phyloP scores from a whole-genome alignment of 2,113 vertebrate genomes.

The Cyprinodon brontotheroides region DNA sequence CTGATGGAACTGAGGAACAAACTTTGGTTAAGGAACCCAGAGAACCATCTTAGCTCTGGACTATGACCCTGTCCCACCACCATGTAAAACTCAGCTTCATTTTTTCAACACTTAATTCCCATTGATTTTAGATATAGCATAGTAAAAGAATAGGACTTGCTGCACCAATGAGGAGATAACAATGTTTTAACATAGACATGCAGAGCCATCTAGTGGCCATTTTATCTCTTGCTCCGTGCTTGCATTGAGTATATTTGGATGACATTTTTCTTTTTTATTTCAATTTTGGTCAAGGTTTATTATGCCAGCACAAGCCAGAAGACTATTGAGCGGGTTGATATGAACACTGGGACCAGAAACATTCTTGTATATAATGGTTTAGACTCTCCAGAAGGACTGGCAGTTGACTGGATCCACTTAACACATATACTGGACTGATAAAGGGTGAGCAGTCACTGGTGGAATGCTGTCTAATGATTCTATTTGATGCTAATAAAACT shows the following conservation, averaged over 20 bases:
- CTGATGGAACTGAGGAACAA: constrained; percentile 83
- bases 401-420: constrained; percentile 90
- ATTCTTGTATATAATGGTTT: constrained; percentile 79
- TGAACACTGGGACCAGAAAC: constrained; percentile 83
- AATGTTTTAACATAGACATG: neutral
- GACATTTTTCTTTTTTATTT: neutral
- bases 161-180: neutral
- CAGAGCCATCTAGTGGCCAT: constrained; percentile 57
- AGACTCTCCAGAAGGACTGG: constrained; percentile 83
- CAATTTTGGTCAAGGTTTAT: constrained; percentile 79
- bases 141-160: neutral
- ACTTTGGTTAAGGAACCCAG: constrained; percentile 84
- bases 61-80: constrained; percentile 87
- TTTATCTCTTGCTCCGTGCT: neutral
- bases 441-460: constrained; percentile 72
- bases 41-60: constrained; percentile 87
- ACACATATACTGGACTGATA: constrained; percentile 93
- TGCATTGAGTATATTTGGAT: neutral
- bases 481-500: neutral
- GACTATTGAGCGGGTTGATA: constrained; percentile 85
- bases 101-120: neutral
- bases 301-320: constrained; percentile 85
- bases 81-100: constrained; percentile 72
- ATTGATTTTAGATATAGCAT: neutral
- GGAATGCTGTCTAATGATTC: no score